phyloP scores from a whole-genome alignment of 2,113 vertebrate genomes.

The Pogonocichla stellata region DNA sequence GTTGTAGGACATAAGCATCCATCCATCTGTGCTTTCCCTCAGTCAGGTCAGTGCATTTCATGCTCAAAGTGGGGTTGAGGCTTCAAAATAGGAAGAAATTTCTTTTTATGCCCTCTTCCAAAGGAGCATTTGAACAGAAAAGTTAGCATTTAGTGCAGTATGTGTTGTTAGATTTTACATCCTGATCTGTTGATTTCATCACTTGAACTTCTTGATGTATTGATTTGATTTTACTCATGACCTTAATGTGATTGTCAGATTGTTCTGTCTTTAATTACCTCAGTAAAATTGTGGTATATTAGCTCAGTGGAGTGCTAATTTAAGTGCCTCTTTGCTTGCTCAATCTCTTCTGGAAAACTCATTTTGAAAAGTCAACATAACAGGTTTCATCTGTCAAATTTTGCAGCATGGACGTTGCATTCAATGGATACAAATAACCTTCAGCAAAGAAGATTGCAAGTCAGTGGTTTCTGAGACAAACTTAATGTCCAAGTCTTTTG shows the following conservation, averaged over 20 bases:
- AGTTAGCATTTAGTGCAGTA: neutral
- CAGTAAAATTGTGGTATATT: neutral
- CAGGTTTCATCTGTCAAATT: neutral
- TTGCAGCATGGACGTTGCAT: neutral
- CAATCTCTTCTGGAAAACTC: constrained; percentile 11
- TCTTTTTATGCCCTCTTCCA: neutral
- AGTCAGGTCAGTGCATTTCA: neutral
- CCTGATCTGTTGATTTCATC: neutral
- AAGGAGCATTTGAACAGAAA: neutral
- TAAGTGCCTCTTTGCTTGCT: constrained; percentile 36
- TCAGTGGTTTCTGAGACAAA: neutral
- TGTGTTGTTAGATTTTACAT: neutral
- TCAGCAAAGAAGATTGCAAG: neutral
- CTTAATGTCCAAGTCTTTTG: neutral
- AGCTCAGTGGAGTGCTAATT: constrained; percentile 5
- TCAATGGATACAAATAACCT: neutral
- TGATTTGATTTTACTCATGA: neutral
- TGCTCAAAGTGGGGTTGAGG: neutral
- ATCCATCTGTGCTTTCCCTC: neutral
- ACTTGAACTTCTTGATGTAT: neutral
- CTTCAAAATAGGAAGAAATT: neutral
- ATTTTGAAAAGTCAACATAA: constrained; percentile 51
- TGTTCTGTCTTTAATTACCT: constrained; percentile 11
- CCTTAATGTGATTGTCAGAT: constrained; percentile 1
- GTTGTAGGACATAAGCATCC: neutral